Percentiles rank a stretch among this genome's conserved stretches.
Evolutionary conservation across 2,888 invertebrate species (phyloP).

Genomic region (Cactoblastis cactorum): DNA sequence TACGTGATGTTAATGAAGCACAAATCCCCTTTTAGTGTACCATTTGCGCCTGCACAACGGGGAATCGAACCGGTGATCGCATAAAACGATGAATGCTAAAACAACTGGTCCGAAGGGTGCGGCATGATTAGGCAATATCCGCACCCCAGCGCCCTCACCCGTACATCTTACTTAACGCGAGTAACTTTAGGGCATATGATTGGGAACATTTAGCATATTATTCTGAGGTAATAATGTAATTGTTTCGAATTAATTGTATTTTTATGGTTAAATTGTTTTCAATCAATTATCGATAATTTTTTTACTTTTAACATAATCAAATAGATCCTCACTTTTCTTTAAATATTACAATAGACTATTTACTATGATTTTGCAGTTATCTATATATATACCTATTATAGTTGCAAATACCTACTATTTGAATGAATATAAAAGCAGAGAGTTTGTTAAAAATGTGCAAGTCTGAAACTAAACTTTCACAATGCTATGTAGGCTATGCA

Average conservation of each 20-base stretch:
- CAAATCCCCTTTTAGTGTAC: constrained; percentile 47
- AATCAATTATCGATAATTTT: too few species aligned
- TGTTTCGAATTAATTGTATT: constrained; percentile 24
- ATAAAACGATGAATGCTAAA: constrained; percentile 73
- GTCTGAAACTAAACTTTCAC: too few species aligned
- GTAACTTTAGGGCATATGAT: constrained; percentile 66
- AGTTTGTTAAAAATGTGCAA: too few species aligned
- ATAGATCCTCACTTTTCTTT: too few species aligned
- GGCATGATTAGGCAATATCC: constrained; percentile 78
- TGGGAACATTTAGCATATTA: constrained; percentile 50
- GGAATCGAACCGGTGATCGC: constrained; percentile 55
- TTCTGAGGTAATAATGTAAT: constrained; percentile 34
- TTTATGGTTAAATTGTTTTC: too few species aligned
- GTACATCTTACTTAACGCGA: constrained; percentile 72
- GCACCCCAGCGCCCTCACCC: constrained; percentile 59
- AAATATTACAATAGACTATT: too few species aligned
- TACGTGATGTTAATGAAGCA: constrained; percentile 21
- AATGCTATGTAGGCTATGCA: too few species aligned
- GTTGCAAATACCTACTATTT: too few species aligned
- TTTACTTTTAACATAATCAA: too few species aligned
- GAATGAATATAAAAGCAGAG: too few species aligned
- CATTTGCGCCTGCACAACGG: constrained; percentile 50
- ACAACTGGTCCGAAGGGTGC: constrained; percentile 75
- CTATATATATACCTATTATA: too few species aligned
- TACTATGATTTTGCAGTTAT: too few species aligned